Evolutionary conservation across 2,888 invertebrate species (phyloP), one percentile per base, ranked within the genome.

Genomic region (Micropterix aruncella): DNA sequence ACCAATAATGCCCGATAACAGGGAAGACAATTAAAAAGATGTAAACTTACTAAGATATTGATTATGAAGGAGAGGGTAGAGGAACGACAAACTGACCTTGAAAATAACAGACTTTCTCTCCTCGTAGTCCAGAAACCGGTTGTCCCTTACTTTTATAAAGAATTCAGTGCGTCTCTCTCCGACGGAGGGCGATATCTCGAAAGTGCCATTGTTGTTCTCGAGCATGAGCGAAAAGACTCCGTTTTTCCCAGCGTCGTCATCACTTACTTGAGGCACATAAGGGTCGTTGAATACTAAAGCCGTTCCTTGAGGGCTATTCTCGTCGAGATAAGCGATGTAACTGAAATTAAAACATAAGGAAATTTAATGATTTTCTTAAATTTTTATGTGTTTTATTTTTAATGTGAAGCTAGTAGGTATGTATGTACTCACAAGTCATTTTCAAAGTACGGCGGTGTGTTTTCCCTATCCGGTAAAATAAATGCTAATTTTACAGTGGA

Each of bases 51-150:
- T 18, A 40, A 38, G 12, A 5, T 12, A 41, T 4, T 4, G 37
- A n/a, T 16, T 27, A 16, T 41, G 2, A 3, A 37, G n/a, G n/a
- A n/a, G n/a, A n/a, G n/a, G n/a, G n/a, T n/a, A n/a, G n/a, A 17
- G 37, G 9, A 36, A 36, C n/a, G 16, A 2, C 3, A 38, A 43
- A 37, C 48, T 53, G 62, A 85, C 83, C 73, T 80, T 80, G 61
- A 88, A 85, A 48, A 76, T 67, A 17, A 92, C 79, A 49, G 80
- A 79, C 54, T 83, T 77, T 44, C 82, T 71, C 49, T 75, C 73
- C 62, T 96, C 95, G 57, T 83, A 95, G 63, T 95, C 93, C 51
- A 95, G 73, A 54, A 86, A 67, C 1, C 74, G 69, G 49, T 86
- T 84, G 60, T 93, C 86, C 47, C 87, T 79, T 18, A 95, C 89